phyloP scores from a whole-genome alignment of 2,888 invertebrate genomes.

The Dryobota labecula region DNA sequence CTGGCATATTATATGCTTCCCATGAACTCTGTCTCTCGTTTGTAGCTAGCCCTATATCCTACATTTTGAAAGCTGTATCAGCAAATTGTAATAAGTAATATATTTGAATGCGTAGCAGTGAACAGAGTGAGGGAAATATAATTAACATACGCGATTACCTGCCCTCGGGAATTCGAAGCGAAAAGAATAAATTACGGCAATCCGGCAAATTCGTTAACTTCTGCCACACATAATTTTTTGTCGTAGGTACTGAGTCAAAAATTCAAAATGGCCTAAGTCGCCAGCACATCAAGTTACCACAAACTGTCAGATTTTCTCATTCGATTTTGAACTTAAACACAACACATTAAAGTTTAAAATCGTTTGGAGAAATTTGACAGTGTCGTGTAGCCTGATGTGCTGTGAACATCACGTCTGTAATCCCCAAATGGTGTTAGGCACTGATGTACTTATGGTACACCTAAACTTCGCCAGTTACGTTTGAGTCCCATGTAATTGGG shows the following conservation, averaged over 20 bases:
- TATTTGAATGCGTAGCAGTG: slow-evolving; percentile 11
- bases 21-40: not conserved
- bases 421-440: not conserved
- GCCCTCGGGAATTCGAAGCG: slow-evolving; percentile 13
- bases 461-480: not conserved
- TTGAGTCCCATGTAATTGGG: not conserved
- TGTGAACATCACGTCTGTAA: not conserved
- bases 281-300: too few relatives aligned
- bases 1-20: too few relatives aligned
- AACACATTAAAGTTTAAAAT: too few relatives aligned
- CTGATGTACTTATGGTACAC: not conserved
- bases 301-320: too few relatives aligned
- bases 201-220: not conserved
- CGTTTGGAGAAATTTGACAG: too few relatives aligned
- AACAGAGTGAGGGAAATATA: slow-evolving; percentile 10
- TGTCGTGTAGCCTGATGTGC: too few relatives aligned
- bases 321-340: too few relatives aligned
- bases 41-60: not conserved
- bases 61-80: slow-evolving; percentile 3
- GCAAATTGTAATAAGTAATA: slow-evolving; percentile 1
- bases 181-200: slow-evolving; percentile 7
- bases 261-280: not conserved
- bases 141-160: slow-evolving; percentile 22
- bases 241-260: not conserved
- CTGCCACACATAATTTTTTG: not conserved